Percentiles rank a stretch among this genome's conserved stretches.
Evolutionary conservation across 2,113 vertebrate genomes (phyloP).

Genomic region (Chrysemys picta): DNA sequence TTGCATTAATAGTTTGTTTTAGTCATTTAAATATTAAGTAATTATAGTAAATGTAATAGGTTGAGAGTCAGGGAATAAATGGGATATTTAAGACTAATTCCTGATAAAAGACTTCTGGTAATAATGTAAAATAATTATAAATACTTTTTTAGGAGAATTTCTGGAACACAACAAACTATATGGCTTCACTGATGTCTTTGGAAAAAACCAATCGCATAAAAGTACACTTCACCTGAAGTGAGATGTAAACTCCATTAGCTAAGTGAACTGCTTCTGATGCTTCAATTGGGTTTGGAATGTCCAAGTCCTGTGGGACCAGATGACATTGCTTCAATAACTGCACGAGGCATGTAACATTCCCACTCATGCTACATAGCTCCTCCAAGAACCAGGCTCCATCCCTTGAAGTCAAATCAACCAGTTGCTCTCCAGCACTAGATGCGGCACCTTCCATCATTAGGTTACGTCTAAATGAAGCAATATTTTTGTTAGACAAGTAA

Average conservation of each 20-base stretch:
- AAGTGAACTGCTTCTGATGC: slow-evolving; percentile 92
- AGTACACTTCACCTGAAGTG: slow-evolving; percentile 86
- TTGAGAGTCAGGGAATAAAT: neutral
- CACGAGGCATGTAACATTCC: slow-evolving; percentile 91
- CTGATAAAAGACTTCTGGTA: neutral
- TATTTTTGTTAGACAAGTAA: neutral
- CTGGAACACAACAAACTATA: neutral
- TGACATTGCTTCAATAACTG: slow-evolving; percentile 94
- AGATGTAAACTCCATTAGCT: slow-evolving; percentile 94
- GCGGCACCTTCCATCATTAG: slow-evolving; percentile 98
- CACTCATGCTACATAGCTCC: slow-evolving; percentile 97
- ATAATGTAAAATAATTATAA: neutral
- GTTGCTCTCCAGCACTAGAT: slow-evolving; percentile 93
- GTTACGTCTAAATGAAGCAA: slow-evolving; percentile 83
- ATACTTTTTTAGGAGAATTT: neutral
- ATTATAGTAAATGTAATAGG: neutral
- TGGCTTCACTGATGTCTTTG: neutral
- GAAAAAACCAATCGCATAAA: neutral
- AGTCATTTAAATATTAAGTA: neutral
- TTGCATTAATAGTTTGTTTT: neutral
- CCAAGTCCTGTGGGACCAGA: slow-evolving; percentile 91
- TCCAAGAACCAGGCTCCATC: slow-evolving; percentile 98
- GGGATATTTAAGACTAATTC: neutral
- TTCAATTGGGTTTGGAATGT: slow-evolving; percentile 88
- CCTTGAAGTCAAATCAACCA: slow-evolving; percentile 93